These are phyloP conservation scores for Metopolophium dirhodum DNA, from an alignment of 1,140 invertebrate species.

Conservation along the genomic window DNA sequence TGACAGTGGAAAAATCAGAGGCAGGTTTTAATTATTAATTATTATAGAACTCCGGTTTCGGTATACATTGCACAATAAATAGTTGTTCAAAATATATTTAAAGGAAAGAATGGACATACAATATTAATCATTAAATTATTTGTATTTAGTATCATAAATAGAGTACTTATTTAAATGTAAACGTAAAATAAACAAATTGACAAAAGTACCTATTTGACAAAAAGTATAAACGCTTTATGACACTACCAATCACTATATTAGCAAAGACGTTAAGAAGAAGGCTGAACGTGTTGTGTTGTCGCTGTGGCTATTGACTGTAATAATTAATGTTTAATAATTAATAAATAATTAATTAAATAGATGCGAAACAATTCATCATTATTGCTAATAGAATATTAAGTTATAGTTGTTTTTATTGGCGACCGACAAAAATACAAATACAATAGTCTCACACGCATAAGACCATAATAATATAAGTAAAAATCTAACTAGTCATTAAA, in stretches of 20 bases:
- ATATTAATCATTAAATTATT: background rate
- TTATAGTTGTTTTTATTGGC: background rate
- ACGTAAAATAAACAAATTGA: background rate
- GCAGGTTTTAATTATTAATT: no score
- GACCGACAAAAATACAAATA: background rate
- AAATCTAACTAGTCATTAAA: no score
- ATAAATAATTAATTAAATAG: background rate
- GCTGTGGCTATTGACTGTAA: background rate
- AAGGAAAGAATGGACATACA: background rate
- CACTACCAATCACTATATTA: background rate
- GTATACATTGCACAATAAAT: no score
- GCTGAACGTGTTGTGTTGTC: background rate
- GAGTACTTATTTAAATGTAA: background rate
- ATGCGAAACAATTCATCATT: background rate
- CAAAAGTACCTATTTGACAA: no score
- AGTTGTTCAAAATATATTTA: background rate
- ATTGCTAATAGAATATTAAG: background rate
- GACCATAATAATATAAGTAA: background rate
- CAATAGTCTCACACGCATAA: background rate
- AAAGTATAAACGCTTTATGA: no score
- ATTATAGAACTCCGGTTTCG: no score
- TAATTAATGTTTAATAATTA: no score
- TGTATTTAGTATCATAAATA: background rate
- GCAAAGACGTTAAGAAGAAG: background rate
- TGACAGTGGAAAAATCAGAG: no score